A percentile compares a stretch with the other conserved stretches of the same genome.
phyloP scores from a whole-genome alignment of 2,797 vertebrate genomes.

The Salarias fasciatus region DNA sequence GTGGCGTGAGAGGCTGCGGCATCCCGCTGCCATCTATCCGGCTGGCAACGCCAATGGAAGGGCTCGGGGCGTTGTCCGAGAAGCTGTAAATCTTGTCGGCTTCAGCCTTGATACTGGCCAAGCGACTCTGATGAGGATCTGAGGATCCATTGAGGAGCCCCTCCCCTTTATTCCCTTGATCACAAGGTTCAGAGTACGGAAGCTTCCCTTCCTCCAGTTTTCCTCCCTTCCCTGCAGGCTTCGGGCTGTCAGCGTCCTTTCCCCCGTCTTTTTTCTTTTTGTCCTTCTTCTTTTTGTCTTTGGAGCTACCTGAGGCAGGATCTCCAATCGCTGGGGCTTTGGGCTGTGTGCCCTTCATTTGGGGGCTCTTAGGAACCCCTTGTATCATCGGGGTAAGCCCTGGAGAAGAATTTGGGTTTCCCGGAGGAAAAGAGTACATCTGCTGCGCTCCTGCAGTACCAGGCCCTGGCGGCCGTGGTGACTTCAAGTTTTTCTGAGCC shows the following conservation, averaged over 20 bases:
- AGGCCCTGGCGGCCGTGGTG: constrained; percentile 89
- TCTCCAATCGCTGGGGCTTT: constrained; percentile 92
- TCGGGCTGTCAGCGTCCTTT: constrained; percentile 91
- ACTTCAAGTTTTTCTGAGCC: constrained; percentile 92
- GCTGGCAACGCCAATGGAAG: constrained; percentile 92
- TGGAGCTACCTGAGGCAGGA: constrained; percentile 87
- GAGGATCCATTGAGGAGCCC: constrained; percentile 92
- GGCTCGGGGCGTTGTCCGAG: constrained; percentile 96
- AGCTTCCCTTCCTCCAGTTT: constrained; percentile 92
- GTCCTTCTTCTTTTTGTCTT: constrained; percentile 98
- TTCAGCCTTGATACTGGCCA: constrained; percentile 98
- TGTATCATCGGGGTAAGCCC: constrained; percentile 90
- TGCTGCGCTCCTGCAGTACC: constrained; percentile 88
- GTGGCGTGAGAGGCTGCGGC: constrained; percentile 90
- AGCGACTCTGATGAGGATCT: constrained; percentile 94
- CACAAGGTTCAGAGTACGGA: constrained; percentile 86
- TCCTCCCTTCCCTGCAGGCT: constrained; percentile 88
- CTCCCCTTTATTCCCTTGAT: constrained; percentile 86
- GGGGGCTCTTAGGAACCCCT: constrained; percentile 92
- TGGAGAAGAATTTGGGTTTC: constrained; percentile 87
- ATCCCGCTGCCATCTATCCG: constrained; percentile 90
- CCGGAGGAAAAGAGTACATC: constrained; percentile 91
- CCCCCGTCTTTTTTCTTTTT: constrained; percentile 93
- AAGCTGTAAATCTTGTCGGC: constrained; percentile 99
- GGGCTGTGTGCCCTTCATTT: constrained; percentile 92